A percentile compares a stretch with the other conserved stretches of the same genome.
Evolutionary conservation across 2,797 vertebrate genomes (phyloP).

Genomic region (Ciconia nigra): DNA sequence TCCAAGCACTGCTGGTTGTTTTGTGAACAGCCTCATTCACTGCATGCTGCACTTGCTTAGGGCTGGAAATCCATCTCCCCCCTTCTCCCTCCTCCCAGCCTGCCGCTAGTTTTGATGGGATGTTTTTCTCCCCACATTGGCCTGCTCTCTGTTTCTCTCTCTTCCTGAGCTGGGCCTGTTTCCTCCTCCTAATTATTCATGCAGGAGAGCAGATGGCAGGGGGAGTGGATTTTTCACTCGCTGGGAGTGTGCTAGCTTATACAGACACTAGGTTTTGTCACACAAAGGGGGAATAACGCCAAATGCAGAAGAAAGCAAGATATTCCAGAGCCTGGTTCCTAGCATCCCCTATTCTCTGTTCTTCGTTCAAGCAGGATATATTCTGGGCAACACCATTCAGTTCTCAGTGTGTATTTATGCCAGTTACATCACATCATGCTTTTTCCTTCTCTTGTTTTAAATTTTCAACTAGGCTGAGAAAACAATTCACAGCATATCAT

Average conservation of each 20-base stretch:
- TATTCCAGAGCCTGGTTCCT: background rate
- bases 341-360: background rate
- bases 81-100: background rate
- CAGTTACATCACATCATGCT: background rate
- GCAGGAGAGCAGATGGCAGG: slow-evolving; percentile 47
- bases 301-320: background rate
- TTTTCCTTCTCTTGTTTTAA: background rate
- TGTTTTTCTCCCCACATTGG: background rate
- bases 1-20: background rate
- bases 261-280: background rate
- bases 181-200: slow-evolving; percentile 24
- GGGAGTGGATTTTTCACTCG: slow-evolving; percentile 2
- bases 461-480: background rate
- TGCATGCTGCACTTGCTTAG: background rate
- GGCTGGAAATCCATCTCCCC: background rate
- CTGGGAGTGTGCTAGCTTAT: background rate
- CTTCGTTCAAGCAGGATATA: background rate
- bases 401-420: background rate
- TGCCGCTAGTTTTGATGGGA: background rate
- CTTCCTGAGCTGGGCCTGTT: background rate
- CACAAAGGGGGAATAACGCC: background rate
- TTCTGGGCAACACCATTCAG: background rate
- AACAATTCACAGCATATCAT: background rate
- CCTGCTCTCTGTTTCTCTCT: background rate
- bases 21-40: background rate